These are phyloP conservation scores for Chalcis sispes DNA, from an alignment of 2,888 invertebrate genomes.

Conservation along the genomic window DNA sequence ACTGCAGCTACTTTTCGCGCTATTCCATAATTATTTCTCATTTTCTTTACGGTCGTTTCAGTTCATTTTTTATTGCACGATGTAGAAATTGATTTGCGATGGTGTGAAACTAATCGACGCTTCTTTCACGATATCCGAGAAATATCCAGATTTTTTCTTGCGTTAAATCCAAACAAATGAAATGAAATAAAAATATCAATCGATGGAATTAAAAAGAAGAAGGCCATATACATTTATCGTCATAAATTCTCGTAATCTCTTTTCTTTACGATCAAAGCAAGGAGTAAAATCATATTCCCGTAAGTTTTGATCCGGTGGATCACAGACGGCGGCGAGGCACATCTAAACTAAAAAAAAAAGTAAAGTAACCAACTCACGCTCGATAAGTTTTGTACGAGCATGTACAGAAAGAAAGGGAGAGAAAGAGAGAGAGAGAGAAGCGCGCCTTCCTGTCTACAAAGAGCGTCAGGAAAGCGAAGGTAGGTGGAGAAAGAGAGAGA, in stretches of 20 bases:
- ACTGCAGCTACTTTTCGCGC: constrained; percentile 1
- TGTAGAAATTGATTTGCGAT: too few relatives aligned
- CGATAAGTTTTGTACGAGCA: constrained; percentile 60
- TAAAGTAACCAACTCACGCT: constrained; percentile 53
- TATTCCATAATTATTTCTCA: background rate
- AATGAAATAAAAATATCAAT: background rate
- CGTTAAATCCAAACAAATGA: too few relatives aligned
- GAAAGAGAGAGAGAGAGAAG: constrained; percentile 41
- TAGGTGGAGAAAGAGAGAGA: background rate
- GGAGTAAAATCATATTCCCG: constrained; percentile 32
- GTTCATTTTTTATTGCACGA: too few relatives aligned
- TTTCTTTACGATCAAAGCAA: background rate
- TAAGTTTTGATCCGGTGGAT: constrained; percentile 40
- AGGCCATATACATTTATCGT: background rate
- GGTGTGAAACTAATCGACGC: too few relatives aligned
- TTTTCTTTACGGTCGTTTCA: too few relatives aligned
- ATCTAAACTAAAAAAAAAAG: background rate
- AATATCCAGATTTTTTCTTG: too few relatives aligned
- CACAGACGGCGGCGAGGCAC: constrained; percentile 12
- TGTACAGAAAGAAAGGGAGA: constrained; percentile 42
- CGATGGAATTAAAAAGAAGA: background rate
- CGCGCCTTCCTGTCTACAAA: constrained; percentile 55
- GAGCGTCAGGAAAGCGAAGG: constrained; percentile 17
- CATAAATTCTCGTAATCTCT: constrained; percentile 48
- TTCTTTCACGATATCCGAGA: too few relatives aligned